Conservation (phyloP, 2,888 invertebrate genomes). For the Urechis unicinctus region DNA sequence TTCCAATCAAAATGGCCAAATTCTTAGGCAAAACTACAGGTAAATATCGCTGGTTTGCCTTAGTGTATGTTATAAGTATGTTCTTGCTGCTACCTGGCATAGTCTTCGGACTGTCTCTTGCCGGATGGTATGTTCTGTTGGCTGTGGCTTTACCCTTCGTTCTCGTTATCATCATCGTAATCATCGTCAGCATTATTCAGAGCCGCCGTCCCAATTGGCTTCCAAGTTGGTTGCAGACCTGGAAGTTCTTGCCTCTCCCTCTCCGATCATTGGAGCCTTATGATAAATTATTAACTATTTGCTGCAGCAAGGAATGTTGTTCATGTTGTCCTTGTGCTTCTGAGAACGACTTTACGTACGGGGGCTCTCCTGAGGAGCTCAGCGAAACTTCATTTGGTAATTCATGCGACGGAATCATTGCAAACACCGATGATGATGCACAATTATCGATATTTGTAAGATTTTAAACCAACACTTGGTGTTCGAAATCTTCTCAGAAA, state of each 20-base stretch:
- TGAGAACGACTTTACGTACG: no score
- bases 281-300: no score
- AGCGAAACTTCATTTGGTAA: no score
- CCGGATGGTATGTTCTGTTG: conserved; percentile 24
- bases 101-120: conserved; percentile 29
- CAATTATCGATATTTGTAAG: no score
- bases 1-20: conserved; percentile 53
- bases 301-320: no score
- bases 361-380: no score
- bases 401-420: no score
- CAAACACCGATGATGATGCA: no score
- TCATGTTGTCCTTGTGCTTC: no score
- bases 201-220: conserved; percentile 22
- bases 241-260: conserved; percentile 35
- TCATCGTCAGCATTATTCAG: conserved; percentile 30
- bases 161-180: conserved; percentile 22
- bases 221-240: conserved; percentile 27
- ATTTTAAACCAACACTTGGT: no score
- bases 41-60: conserved; percentile 55
- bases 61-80: conserved; percentile 35
- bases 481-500: no score
- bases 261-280: conserved; percentile 27
- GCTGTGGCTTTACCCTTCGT: conserved; percentile 24
- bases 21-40: conserved; percentile 46
- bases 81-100: conserved; percentile 26